Evolutionary conservation across 2,113 vertebrate species (phyloP), one percentile per base, ranked within the genome.

Genomic region (Mugil cephalus): DNA sequence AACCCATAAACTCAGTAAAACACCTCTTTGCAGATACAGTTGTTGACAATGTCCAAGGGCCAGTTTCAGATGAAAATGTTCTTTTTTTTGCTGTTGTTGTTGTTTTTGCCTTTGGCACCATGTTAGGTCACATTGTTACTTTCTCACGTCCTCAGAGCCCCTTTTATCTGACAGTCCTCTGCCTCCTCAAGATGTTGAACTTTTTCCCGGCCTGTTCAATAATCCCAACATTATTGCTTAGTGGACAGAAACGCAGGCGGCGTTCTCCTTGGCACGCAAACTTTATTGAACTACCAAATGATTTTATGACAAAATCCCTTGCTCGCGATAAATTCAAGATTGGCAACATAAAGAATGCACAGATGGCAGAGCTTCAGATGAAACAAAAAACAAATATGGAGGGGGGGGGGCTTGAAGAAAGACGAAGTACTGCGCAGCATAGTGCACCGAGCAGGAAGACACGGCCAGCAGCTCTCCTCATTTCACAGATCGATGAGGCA

Each of bases 181-280:
- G 1, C 6, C 8, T 54, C 39, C 60, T 51, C 17, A 15, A 42
- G 70, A 60, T 58, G 53, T 74, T 84, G 61, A 68, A 77, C 81
- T 73, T 75, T 71, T 79, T 66, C 66, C 43, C 69, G 47, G 4
- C 77, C 58, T 7, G 17, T 78, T 92, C 88, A 87, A 81, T 93
- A 91, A 92, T 88, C 77, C 83, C 87, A 69, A 74, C 35, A 69
- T 90, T 92, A 90, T 91, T 93, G 93, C 92, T 88, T 68, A 87
- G 74, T 67, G 79, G 87, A 84, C 92, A 90, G 76, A 80, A 91
- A 84, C 39, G 71, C 66, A 54, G 64, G 79, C 65, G 50, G 79
- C 72, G 66, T 74, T 75, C 74, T 72, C 45, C 63, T 77, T 80
- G 80, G 68, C 68, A 83, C 48, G 48, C 79, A 77, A 50, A 77